Evolutionary conservation across 1,140 invertebrate species (phyloP).

Genomic region (Campoletis sonorensis): DNA sequence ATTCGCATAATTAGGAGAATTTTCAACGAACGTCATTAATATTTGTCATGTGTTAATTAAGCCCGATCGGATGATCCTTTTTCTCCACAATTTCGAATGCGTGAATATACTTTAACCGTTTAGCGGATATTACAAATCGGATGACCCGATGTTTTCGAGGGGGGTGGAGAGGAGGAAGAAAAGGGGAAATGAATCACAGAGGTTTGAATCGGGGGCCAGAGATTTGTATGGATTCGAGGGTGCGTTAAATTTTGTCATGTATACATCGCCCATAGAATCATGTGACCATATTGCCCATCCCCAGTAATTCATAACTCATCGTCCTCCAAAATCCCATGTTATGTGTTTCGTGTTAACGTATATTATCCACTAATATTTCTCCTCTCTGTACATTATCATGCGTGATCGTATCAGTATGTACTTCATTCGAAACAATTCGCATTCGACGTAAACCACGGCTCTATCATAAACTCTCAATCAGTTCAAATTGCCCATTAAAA

Average conservation of each 20-base stretch:
- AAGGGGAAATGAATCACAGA: background rate
- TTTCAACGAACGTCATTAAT: too few relatives aligned
- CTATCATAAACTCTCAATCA: too few relatives aligned
- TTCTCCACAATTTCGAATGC: background rate
- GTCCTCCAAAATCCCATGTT: background rate
- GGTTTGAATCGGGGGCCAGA: background rate
- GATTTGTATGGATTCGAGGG: background rate
- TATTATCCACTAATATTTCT: background rate
- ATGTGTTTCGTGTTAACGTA: background rate
- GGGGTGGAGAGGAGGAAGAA: background rate
- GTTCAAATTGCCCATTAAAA: too few relatives aligned
- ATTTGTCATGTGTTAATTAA: conserved; percentile 5
- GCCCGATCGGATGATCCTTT: too few relatives aligned
- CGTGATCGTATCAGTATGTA: background rate
- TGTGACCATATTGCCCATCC: background rate
- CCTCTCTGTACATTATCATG: background rate
- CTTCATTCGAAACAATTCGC: background rate
- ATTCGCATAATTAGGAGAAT: too few relatives aligned
- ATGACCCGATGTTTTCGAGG: background rate
- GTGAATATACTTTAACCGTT: conserved; percentile 14
- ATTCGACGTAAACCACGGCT: too few relatives aligned
- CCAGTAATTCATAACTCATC: background rate
- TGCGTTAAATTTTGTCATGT: background rate
- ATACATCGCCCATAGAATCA: background rate
- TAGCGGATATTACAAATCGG: conserved; percentile 26